These are phyloP conservation scores for Venustaconcha ellipsiformis DNA, from an alignment of 1,140 invertebrate species.

Conservation along the genomic window DNA sequence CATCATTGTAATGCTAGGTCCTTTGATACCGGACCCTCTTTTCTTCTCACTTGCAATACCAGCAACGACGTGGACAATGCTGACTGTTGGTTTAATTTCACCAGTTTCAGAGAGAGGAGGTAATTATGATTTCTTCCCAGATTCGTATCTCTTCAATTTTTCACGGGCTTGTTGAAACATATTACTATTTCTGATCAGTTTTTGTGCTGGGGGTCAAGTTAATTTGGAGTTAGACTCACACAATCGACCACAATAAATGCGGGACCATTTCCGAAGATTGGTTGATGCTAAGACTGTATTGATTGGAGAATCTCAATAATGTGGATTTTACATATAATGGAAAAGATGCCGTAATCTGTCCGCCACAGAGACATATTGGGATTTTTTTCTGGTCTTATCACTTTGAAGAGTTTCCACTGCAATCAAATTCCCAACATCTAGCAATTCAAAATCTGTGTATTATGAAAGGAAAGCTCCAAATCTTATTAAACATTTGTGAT, in stretches of 20 bases:
- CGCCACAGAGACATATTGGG: conserved; percentile 28
- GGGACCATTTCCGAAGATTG: too few relatives aligned
- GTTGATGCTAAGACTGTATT: too few relatives aligned
- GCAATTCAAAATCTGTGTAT: conserved; percentile 37
- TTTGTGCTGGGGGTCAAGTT: conserved; percentile 6
- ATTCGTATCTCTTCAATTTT: too few relatives aligned
- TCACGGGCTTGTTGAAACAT: conserved; percentile 1
- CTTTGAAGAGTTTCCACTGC: conserved; percentile 15
- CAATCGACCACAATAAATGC: too few relatives aligned
- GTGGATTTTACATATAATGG: conserved; percentile 36
- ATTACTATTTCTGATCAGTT: conserved; percentile 33
- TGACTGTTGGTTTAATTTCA: too few relatives aligned
- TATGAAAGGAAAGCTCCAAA: conserved; percentile 28
- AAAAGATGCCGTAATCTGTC: conserved; percentile 14
- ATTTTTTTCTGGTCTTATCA: conserved; percentile 19
- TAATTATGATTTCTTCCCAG: too few relatives aligned
- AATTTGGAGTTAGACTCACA: too few relatives aligned
- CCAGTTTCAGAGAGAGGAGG: too few relatives aligned
- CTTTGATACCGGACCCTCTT: too few relatives aligned
- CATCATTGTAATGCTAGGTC: too few relatives aligned
- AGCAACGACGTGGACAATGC: too few relatives aligned
- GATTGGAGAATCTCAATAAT: conserved; percentile 19
- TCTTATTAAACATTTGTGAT: conserved; percentile 37
- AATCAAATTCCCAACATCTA: conserved; percentile 24
- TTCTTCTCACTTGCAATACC: too few relatives aligned